phyloP scores from a whole-genome alignment of 2,797 vertebrate genomes.

The Pogoniulus pusillus region DNA sequence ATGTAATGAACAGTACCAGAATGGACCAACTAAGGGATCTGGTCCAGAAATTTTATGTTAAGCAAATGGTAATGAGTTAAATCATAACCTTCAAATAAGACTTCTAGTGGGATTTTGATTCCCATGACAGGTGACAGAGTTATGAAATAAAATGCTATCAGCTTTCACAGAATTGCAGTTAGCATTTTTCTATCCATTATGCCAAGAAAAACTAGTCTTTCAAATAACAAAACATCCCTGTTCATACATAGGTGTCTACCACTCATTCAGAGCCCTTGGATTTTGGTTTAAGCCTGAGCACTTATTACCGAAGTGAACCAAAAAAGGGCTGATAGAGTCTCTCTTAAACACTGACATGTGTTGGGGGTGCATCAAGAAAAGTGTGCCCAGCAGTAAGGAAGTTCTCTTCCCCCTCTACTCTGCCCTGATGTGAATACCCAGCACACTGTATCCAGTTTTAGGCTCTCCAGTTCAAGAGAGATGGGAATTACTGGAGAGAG shows the following conservation, averaged over 20 bases:
- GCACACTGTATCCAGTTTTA: no score
- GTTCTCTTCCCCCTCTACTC: no score
- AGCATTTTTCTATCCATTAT: not conserved
- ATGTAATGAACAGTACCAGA: not conserved
- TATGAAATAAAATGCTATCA: not conserved
- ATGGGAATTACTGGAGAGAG: no score
- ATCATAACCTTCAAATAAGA: not conserved
- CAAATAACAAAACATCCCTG: not conserved
- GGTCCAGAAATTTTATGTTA: not conserved
- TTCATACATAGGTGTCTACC: not conserved
- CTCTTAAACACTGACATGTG: not conserved
- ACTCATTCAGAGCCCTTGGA: not conserved
- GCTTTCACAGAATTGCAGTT: not conserved
- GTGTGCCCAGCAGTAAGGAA: no score
- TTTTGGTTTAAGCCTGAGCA: not conserved
- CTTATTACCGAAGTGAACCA: not conserved
- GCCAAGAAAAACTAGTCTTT: not conserved
- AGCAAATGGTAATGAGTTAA: not conserved
- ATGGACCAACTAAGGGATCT: not conserved
- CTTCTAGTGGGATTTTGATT: not conserved
- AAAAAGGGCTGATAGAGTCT: not conserved
- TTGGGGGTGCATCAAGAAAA: no score
- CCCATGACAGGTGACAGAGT: not conserved
- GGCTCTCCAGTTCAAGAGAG: no score
- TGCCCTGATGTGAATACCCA: no score